Evolutionary conservation across 2,797 vertebrate species (phyloP).

Genomic region (Scolopax bukidnonensis): DNA sequence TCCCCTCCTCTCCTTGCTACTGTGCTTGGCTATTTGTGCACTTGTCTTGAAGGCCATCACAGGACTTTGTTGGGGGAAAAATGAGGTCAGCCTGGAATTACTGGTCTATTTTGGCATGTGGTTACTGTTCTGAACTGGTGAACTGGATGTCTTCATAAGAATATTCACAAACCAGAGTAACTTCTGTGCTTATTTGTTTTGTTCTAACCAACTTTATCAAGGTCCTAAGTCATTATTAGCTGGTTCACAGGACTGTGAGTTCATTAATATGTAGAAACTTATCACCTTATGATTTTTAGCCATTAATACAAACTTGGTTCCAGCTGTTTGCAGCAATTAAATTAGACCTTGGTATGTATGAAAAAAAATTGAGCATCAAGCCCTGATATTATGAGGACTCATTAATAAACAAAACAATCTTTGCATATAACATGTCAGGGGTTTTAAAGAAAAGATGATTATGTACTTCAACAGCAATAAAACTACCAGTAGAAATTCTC

Average conservation of each 20-base stretch:
- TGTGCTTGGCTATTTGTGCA: background rate
- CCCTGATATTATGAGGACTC: slow-evolving; percentile 49
- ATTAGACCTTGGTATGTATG: slow-evolving; percentile 53
- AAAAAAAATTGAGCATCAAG: slow-evolving; percentile 7
- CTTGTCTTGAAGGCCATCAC: background rate
- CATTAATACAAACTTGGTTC: slow-evolving; percentile 54
- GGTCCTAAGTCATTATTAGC: slow-evolving; percentile 26
- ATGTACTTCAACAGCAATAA: slow-evolving; percentile 69
- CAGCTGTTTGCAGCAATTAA: slow-evolving; percentile 66
- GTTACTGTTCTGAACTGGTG: background rate
- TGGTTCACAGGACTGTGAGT: slow-evolving; percentile 46
- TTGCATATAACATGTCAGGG: slow-evolving; percentile 61
- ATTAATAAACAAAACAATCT: slow-evolving; percentile 71
- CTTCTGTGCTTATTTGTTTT: background rate
- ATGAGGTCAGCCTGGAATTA: background rate
- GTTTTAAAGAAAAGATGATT: slow-evolving; percentile 72
- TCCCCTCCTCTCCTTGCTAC: background rate
- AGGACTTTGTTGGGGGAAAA: background rate
- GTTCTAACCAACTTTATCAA: slow-evolving; percentile 40
- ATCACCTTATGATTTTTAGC: slow-evolving; percentile 62
- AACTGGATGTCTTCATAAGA: background rate
- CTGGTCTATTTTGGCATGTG: background rate
- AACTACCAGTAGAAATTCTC: slow-evolving; percentile 67
- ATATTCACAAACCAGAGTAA: background rate
- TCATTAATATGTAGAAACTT: slow-evolving; percentile 55